phyloP scores from a whole-genome alignment of 2,797 vertebrate genomes.

The Gobionotothen gibberifrons region DNA sequence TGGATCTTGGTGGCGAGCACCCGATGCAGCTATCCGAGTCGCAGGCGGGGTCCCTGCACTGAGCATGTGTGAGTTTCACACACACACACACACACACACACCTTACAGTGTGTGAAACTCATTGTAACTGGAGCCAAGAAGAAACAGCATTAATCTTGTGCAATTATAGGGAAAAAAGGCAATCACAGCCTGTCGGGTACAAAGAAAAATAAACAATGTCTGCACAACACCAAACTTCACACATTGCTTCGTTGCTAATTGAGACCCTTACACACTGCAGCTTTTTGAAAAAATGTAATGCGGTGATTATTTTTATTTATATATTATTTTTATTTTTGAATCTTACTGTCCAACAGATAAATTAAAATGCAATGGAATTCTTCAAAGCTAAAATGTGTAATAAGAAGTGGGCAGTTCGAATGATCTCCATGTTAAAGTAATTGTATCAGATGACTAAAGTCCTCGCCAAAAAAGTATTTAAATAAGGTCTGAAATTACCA shows the following conservation, averaged over 20 bases:
- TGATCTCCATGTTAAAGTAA: too few relatives aligned
- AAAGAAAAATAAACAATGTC: constrained; percentile 64
- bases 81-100: constrained; percentile 5
- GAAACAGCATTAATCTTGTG: constrained; percentile 82
- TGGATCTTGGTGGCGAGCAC: constrained; percentile 90
- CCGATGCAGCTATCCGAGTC: constrained; percentile 86
- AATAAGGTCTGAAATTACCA: too few relatives aligned
- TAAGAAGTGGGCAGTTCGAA: background rate
- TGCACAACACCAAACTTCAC: constrained; percentile 30
- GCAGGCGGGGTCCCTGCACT: constrained; percentile 43
- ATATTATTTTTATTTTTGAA: background rate
- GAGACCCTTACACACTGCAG: constrained; percentile 14
- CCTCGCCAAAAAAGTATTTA: too few relatives aligned
- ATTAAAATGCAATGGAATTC: background rate
- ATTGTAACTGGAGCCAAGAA: constrained; percentile 72
- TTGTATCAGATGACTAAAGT: too few relatives aligned
- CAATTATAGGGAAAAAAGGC: constrained; percentile 76
- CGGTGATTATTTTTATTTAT: background rate
- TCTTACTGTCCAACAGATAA: background rate
- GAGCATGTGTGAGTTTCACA: constrained; percentile 4
- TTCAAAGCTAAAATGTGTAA: background rate
- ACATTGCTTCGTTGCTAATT: constrained; percentile 17
- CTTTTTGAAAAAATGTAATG: too few relatives aligned
- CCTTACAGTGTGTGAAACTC: constrained; percentile 68
- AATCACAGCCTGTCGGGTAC: constrained; percentile 67